Percentiles rank a stretch among this genome's conserved stretches.
phyloP scores from a whole-genome alignment of 2,113 vertebrate genomes.

The Mesembrinibis cayennensis region DNA sequence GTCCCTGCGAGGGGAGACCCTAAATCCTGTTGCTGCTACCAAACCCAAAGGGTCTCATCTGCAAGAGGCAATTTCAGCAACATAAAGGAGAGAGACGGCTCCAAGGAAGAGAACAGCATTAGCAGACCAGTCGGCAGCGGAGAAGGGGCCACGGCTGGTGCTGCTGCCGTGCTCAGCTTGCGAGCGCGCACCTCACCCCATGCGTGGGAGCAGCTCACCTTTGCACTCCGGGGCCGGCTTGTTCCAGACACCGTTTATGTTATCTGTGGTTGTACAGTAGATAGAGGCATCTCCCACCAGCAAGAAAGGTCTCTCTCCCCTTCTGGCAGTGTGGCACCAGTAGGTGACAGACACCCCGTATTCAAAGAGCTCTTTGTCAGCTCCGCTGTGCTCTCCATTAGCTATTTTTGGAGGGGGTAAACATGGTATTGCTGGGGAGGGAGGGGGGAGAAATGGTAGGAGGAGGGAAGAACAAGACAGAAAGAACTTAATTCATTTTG shows the following conservation, averaged over 20 bases:
- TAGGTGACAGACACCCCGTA: conserved; percentile 14
- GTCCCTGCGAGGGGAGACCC: neutral
- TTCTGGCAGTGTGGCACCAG: rapidly evolving
- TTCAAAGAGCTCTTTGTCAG: neutral
- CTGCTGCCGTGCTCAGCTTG: neutral
- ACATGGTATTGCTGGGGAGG: conserved; percentile 2
- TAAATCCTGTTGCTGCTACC: neutral
- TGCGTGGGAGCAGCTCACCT: neutral
- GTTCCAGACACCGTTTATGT: neutral
- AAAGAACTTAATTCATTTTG: rapidly evolving
- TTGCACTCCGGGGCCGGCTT: conserved; percentile 25
- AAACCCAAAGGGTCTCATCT: neutral
- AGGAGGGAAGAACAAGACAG: neutral
- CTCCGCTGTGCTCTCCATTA: neutral
- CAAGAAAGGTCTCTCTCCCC: neutral
- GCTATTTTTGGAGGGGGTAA: neutral
- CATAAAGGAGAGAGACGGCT: neutral
- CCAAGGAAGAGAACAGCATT: neutral
- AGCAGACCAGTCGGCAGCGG: neutral
- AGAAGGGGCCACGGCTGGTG: neutral
- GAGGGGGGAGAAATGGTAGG: neutral
- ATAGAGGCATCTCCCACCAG: conserved; percentile 52
- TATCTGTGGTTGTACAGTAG: conserved; percentile 1
- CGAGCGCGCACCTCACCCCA: rapidly evolving
- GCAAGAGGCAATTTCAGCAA: neutral